Evolutionary conservation across 2,113 vertebrate genomes (phyloP), one percentile per base, ranked within the genome.

Genomic region (Scomber japonicus): DNA sequence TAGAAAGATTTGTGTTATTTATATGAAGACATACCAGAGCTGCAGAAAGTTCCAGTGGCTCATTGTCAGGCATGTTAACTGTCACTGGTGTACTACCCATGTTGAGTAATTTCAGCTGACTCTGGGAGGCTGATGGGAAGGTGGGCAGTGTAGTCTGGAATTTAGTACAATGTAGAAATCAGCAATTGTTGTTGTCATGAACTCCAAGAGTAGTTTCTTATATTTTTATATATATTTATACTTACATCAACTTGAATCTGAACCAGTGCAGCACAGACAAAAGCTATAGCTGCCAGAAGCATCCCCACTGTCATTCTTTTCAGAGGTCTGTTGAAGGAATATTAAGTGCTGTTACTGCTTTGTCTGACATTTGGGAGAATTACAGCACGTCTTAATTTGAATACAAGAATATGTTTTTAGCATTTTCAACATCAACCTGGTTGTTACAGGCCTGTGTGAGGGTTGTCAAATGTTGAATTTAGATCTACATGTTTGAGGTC

Each of bases 231-330:
- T 30, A 14, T 35, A 31, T 63, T 19, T 72, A 5, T 30, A 97
- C 98, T 98, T 92, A 99, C 98, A 9, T 99, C 97, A 40, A 99
- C 96, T 91, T 97, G 56, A 71, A 97, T 27, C 86, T 99, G 97
- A 61, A 99, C 78, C 44, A 99, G 5, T 24, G 95, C 96, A 74
- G 98, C 97, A n/a, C 80, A 95, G 73, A 98, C 88, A 55, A 99
- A 99, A 17, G 98, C 97, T 88, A 96, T 51, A 45, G 96, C 92
- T 27, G 96, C 97, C 10, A 99, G 81, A 71, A 99, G 77, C 98
- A 99, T 99, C 2, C 98, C 98, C 3, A 98, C 96, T 0, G 97
- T 97, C 87, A 99, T 99, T 94, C 90, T 98, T 89, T 82, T 97
- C 88, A 99, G 86, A 48, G 98, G 95, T 68, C 98, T 99, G 91